phyloP scores from a whole-genome alignment of 2,888 invertebrate genomes.

The Cephus pulcher region DNA sequence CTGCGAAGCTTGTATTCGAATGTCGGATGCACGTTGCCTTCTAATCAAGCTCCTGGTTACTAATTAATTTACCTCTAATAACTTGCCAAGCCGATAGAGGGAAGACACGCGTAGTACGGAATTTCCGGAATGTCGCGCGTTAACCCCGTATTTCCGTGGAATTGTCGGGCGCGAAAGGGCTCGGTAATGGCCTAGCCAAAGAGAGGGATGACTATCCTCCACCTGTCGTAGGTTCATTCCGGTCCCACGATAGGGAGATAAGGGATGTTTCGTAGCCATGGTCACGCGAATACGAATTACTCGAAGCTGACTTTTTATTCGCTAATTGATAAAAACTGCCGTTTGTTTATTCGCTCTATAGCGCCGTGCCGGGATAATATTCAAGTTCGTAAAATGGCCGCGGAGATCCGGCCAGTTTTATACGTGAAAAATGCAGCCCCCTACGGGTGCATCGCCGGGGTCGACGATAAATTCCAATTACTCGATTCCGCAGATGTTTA shows the following conservation, averaged over 20 bases:
- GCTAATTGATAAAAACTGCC: neutral
- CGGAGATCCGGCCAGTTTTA: neutral
- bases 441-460: neutral
- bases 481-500: neutral
- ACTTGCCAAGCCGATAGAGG: constrained; percentile 25
- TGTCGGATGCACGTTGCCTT: constrained; percentile 30
- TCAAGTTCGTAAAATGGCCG: neutral
- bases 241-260: neutral
- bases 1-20: neutral
- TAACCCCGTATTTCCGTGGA: constrained; percentile 29
- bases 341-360: neutral
- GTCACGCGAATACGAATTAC: neutral
- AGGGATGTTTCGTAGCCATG: neutral
- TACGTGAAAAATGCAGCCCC: neutral
- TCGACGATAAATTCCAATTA: constrained; percentile 3
- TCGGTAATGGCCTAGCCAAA: neutral
- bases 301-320: neutral
- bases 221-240: neutral
- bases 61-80: constrained; percentile 50
- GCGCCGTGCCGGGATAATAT: neutral
- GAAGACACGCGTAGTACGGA: constrained; percentile 20
- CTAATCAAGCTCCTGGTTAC: constrained; percentile 49
- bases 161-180: neutral
- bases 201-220: neutral
- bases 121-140: constrained; percentile 30